phyloP scores from a whole-genome alignment of 1,140 invertebrate genomes.

The Eubasilissa regina region DNA sequence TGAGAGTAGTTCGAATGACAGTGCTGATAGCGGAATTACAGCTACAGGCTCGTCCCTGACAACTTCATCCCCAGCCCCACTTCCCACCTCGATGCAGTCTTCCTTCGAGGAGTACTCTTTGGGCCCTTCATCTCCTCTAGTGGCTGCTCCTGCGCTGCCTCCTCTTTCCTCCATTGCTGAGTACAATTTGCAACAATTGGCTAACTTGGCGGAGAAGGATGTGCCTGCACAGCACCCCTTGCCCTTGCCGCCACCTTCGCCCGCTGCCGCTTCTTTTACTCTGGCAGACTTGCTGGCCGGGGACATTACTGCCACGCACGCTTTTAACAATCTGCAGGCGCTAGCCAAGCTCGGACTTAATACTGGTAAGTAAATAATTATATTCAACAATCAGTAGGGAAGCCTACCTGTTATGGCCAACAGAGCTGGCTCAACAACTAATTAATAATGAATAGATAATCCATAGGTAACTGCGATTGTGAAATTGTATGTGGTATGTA shows the following conservation, averaged over 20 bases:
- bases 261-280: constrained; percentile 76
- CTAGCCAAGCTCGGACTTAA: constrained; percentile 88
- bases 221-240: constrained; percentile 76
- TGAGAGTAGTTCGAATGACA: constrained; percentile 64
- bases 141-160: constrained; percentile 66
- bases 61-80: constrained; percentile 77
- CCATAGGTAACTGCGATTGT: too few species aligned
- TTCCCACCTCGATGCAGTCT: constrained; percentile 81
- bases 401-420: too few species aligned
- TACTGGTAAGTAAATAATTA: constrained; percentile 71
- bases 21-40: constrained; percentile 44
- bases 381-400: too few species aligned
- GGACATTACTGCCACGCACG: constrained; percentile 80
- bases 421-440: too few species aligned
- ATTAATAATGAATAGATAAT: too few species aligned
- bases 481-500: too few species aligned
- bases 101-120: constrained; percentile 81
- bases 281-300: constrained; percentile 83
- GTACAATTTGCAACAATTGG: constrained; percentile 87
- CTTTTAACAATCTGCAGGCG: constrained; percentile 89
- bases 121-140: constrained; percentile 66
- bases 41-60: constrained; percentile 66
- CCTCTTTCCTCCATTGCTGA: constrained; percentile 82
- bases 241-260: constrained; percentile 72
- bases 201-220: constrained; percentile 81